phyloP scores from a whole-genome alignment of 2,888 invertebrate species.

The Eristalinus sepulchralis region DNA sequence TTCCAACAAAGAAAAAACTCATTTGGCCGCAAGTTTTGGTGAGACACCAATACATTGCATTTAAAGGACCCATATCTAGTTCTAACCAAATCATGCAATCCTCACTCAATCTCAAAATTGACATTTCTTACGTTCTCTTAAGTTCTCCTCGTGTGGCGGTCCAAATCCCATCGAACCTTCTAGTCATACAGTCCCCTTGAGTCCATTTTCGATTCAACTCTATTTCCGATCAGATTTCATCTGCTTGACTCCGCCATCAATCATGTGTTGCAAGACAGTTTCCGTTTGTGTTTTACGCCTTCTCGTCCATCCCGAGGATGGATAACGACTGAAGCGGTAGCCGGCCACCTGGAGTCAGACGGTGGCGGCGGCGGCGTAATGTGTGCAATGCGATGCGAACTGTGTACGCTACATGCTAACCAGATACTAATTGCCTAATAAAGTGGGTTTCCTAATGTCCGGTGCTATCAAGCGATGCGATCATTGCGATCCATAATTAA shows the following conservation, averaged over 20 bases:
- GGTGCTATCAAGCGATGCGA: conserved; percentile 48
- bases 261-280: conserved; percentile 43
- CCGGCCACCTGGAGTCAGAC: conserved; percentile 1
- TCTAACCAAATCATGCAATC: no score
- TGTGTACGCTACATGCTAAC: conserved; percentile 27
- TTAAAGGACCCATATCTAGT: no score
- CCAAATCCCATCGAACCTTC: no score
- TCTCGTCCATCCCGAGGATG: conserved; percentile 12
- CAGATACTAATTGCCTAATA: conserved; percentile 68
- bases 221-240: neutral
- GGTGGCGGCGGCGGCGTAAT: conserved; percentile 10
- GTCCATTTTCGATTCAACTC: neutral
- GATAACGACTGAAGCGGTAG: neutral
- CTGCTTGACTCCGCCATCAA: neutral
- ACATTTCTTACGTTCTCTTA: no score
- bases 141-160: no score
- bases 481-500: conserved; percentile 65
- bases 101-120: no score
- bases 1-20: no score
- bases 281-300: conserved; percentile 55
- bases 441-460: conserved; percentile 66
- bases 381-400: conserved; percentile 28
- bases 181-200: neutral
- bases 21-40: no score
- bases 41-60: no score